Evolutionary conservation across 2,888 invertebrate genomes (phyloP).

Genomic region (Hemaris fuciformis): DNA sequence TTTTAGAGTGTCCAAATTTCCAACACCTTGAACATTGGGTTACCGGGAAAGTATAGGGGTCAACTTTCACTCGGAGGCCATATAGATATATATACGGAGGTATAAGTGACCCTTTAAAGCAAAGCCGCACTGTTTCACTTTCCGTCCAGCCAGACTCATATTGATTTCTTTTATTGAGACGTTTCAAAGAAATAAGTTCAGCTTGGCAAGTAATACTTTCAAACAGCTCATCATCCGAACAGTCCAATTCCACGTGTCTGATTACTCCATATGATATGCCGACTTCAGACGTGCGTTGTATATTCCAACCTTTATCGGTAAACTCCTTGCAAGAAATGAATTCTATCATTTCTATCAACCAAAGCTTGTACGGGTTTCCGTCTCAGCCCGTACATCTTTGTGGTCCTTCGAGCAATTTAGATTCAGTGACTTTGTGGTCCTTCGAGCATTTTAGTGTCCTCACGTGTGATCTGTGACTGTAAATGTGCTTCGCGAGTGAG

Average conservation of each 20-base stretch:
- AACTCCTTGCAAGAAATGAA: background rate
- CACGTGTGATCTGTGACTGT: too few relatives aligned
- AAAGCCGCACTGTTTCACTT: slow-evolving; percentile 22
- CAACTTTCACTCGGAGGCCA: background rate
- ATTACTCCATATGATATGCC: slow-evolving; percentile 14
- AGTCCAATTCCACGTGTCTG: slow-evolving; percentile 9
- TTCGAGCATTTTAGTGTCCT: too few relatives aligned
- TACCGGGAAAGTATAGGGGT: slow-evolving; percentile 2
- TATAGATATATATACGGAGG: background rate
- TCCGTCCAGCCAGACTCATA: slow-evolving; percentile 6
- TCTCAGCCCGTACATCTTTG: too few relatives aligned
- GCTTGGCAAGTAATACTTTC: slow-evolving; percentile 1
- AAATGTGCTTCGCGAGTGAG: too few relatives aligned
- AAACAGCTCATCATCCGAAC: slow-evolving; percentile 11
- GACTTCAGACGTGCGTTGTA: background rate
- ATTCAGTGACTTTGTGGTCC: too few relatives aligned
- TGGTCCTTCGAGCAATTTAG: too few relatives aligned
- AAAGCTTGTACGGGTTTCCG: too few relatives aligned
- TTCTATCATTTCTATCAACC: too few relatives aligned
- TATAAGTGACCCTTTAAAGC: slow-evolving; percentile 11
- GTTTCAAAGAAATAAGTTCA: background rate
- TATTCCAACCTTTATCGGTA: slow-evolving; percentile 7
- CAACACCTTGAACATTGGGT: background rate
- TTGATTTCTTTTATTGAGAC: slow-evolving; percentile 1
- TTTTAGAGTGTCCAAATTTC: slow-evolving; percentile 6